Evolutionary conservation across 2,888 invertebrate genomes (phyloP), one percentile per base, ranked within the genome.

Genomic region (Epirrhoe tristata): DNA sequence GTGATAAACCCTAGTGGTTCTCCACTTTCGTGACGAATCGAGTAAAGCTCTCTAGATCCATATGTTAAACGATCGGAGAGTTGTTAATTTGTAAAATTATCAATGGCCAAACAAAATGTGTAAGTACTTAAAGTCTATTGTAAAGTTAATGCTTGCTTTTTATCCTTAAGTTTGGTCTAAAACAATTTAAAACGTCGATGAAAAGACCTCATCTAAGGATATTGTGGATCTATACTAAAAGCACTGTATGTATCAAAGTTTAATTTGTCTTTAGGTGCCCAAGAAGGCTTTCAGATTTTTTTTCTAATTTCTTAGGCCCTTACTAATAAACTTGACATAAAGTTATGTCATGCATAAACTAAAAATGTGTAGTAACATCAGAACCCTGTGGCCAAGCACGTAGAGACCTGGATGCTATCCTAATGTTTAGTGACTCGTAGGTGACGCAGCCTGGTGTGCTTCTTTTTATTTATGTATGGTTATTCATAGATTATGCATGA

Each of bases 1-100:
- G 91, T 91, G 91, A 91, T 88, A 86, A 68, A 69, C 67, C 67
- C 63, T 64, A 62, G 70, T 80, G 77, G 74, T 74, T 64, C 24
- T 8, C 74, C 71, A 77, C 24, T 72, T 76, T 73, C 51, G 50
- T 59, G 73, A 70, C 74, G 67, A 77, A 70, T 32, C 43, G 73
- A 69, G 75, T 31, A 59, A 55, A 70, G 77, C 78, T 79, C 78
- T 79, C 75, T 73, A 65, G 84, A 84, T 84, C 76, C 85, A 88
- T 87, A 54, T 58, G 63, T 58, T 58, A 53, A 58, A 64, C 51
- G 64, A 59, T 59, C 59, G 31, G n/a, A 59, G 39, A 59, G 52
- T 24, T 52, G 0, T 52, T 43, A 14, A 31, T 53, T 17, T 59
- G 6, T 36, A 52, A 43, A 10, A 53, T 43, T 8, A 43, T 53